Percentiles rank a stretch among this genome's conserved stretches.
Conservation (phyloP, 2,797 vertebrate species). For the Anisognathus igniventris region DNA sequence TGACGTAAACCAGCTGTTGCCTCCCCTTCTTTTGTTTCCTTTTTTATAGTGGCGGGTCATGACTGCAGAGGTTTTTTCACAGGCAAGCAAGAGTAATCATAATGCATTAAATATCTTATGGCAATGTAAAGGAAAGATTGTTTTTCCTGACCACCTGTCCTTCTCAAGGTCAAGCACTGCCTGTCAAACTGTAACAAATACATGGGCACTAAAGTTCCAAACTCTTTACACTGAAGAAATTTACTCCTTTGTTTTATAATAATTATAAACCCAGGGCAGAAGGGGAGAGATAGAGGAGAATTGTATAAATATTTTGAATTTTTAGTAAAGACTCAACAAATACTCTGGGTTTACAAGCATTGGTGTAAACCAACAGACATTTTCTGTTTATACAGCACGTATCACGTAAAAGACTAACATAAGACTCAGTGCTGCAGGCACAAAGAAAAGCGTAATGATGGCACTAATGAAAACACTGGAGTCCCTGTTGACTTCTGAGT, state of each 20-base stretch:
- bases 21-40: neutral
- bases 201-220: neutral
- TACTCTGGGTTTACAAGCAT: neutral
- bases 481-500: neutral
- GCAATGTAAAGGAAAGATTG: neutral
- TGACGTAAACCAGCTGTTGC: neutral
- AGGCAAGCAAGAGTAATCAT: neutral
- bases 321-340: neutral
- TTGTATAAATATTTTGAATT: neutral
- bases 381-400: neutral
- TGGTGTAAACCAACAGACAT: neutral
- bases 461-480: neutral
- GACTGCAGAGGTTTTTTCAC: neutral
- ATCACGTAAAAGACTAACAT: accelerated
- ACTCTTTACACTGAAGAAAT: neutral
- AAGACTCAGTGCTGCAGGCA: neutral
- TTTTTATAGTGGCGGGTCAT: neutral
- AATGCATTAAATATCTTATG: neutral
- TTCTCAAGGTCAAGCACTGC: neutral
- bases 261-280: neutral
- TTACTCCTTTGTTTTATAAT: neutral
- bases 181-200: neutral
- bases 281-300: neutral
- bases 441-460: neutral
- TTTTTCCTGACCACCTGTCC: neutral